A percentile compares a stretch with the other conserved stretches of the same genome.
These are phyloP conservation scores for Limnephilus marmoratus DNA, from an alignment of 2,888 invertebrate species.

Conservation along the genomic window DNA sequence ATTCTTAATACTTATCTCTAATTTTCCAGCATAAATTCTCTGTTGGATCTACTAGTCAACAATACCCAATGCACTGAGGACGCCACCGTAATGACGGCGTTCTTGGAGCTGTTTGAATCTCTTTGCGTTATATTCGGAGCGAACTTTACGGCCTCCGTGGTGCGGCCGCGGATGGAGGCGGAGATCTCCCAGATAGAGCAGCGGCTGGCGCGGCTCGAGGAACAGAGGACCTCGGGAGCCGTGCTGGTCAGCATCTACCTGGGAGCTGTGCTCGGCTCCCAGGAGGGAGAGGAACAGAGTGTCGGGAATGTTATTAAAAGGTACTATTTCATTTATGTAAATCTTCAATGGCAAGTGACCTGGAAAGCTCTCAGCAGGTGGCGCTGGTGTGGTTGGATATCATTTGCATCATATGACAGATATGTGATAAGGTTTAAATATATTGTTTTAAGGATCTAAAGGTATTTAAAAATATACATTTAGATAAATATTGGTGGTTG, in stretches of 20 bases:
- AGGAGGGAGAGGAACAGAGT: conserved; percentile 74
- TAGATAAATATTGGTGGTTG: no score
- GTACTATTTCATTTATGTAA: conserved; percentile 67
- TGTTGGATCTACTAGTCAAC: conserved; percentile 76
- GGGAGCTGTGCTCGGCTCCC: conserved; percentile 76
- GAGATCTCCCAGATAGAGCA: conserved; percentile 80
- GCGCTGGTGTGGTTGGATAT: no score
- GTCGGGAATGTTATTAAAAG: conserved; percentile 79
- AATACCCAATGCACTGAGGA: conserved; percentile 77
- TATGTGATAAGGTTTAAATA: no score
- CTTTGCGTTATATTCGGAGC: conserved; percentile 83
- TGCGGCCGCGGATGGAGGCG: conserved; percentile 78
- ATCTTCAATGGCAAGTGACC: not conserved
- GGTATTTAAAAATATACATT: no score
- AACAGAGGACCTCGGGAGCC: conserved; percentile 76
- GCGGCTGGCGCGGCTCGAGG: conserved; percentile 78
- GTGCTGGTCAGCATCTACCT: conserved; percentile 81
- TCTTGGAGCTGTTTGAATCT: conserved; percentile 76
- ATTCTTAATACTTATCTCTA: not conserved
- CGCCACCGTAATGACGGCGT: conserved; percentile 32
- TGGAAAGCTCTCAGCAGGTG: no score
- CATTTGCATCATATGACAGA: no score
- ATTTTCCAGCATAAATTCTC: conserved; percentile 77
- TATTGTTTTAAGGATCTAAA: no score
- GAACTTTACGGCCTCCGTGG: conserved; percentile 78